Evolutionary conservation across 2,888 invertebrate species (phyloP).

Genomic region (Leucoptera coffeella): DNA sequence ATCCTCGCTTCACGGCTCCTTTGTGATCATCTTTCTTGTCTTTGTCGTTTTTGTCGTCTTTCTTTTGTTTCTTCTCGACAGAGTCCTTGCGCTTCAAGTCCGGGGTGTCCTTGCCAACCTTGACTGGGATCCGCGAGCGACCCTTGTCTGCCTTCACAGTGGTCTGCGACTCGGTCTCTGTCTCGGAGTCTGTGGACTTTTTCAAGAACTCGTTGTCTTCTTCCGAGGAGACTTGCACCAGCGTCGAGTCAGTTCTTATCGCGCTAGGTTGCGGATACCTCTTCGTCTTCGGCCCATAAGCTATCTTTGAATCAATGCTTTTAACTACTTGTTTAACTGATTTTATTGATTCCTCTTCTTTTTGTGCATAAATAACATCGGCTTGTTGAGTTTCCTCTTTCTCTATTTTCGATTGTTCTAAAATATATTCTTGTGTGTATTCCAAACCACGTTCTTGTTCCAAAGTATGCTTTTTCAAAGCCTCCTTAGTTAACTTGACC

Average conservation of each 20-base stretch:
- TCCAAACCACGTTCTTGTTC: slow-evolving; percentile 42
- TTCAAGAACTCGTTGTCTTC: slow-evolving; percentile 47
- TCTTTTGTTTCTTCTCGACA: slow-evolving; percentile 9
- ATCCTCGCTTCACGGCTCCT: slow-evolving; percentile 16
- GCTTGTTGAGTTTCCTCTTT: slow-evolving; percentile 21
- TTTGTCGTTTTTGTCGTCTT: slow-evolving; percentile 14
- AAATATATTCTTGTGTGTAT: slow-evolving; percentile 46
- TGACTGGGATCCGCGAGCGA: too few species aligned
- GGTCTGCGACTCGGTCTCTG: slow-evolving; percentile 48
- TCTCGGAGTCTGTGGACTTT: slow-evolving; percentile 48
- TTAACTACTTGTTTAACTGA: slow-evolving; percentile 43
- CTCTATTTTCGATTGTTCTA: slow-evolving; percentile 42
- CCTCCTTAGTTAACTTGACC: slow-evolving; percentile 44
- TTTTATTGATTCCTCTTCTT: slow-evolving; percentile 24
- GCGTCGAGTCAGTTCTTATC: slow-evolving; percentile 43
- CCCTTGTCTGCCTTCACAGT: slow-evolving; percentile 21
- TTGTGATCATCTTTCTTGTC: slow-evolving; percentile 18
- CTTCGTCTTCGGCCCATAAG: slow-evolving; percentile 28
- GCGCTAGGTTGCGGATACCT: slow-evolving; percentile 27
- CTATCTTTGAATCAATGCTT: slow-evolving; percentile 34
- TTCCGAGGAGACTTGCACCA: slow-evolving; percentile 47
- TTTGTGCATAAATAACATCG: slow-evolving; percentile 19
- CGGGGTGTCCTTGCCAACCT: slow-evolving; percentile 11
- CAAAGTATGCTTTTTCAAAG: slow-evolving; percentile 40
- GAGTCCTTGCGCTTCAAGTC: slow-evolving; percentile 6